Conservation (phyloP, 2,888 invertebrate genomes). For the Polylopha cassiicola region DNA sequence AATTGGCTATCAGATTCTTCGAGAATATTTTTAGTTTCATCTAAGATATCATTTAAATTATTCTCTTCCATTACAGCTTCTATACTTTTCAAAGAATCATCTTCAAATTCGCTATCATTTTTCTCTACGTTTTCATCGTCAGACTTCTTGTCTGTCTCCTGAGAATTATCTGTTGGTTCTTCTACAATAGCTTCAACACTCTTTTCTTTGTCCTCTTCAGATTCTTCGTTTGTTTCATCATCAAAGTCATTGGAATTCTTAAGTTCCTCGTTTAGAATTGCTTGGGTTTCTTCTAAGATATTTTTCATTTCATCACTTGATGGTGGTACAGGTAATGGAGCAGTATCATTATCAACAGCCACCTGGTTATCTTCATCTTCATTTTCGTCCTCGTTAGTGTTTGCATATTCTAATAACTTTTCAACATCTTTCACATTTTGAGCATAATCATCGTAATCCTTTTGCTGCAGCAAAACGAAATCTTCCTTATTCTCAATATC, state of each 20-base stretch:
- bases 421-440: slow-evolving; percentile 22
- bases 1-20: slow-evolving; percentile 21
- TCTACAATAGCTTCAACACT: too few species aligned
- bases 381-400: slow-evolving; percentile 11
- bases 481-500: slow-evolving; percentile 13
- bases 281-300: slow-evolving; percentile 34
- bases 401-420: slow-evolving; percentile 15
- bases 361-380: slow-evolving; percentile 20
- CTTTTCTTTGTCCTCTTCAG: too few species aligned
- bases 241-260: slow-evolving; percentile 22
- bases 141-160: too few species aligned
- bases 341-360: slow-evolving; percentile 13
- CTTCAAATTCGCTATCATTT: too few species aligned
- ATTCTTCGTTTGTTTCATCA: slow-evolving; percentile 1
- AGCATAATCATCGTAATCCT: slow-evolving; percentile 11
- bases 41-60: slow-evolving; percentile 3
- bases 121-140: too few species aligned
- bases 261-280: slow-evolving; percentile 28
- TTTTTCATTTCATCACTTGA: slow-evolving; percentile 24
- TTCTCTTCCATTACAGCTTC: too few species aligned
- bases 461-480: slow-evolving; percentile 1
- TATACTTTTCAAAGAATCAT: too few species aligned
- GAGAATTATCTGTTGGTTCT: too few species aligned
- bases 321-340: slow-evolving; percentile 9
- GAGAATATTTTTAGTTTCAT: slow-evolving; percentile 13